Evolutionary conservation across 2,113 vertebrate genomes (phyloP).

Genomic region (Protomyctophum bolini): DNA sequence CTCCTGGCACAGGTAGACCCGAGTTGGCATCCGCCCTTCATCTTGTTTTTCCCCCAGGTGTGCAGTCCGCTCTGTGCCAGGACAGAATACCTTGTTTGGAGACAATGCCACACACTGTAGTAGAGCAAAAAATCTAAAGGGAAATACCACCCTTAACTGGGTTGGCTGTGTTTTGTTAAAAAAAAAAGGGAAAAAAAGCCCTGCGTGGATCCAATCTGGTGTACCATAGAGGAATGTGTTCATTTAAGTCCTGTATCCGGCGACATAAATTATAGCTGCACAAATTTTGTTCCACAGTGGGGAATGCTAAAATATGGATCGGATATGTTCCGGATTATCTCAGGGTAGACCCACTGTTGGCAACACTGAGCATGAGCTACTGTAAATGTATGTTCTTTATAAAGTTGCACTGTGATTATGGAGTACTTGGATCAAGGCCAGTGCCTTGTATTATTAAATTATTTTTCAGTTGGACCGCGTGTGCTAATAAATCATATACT

Average conservation of each 20-base stretch:
- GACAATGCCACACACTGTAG: conserved; percentile 39
- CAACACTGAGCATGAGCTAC: conserved; percentile 29
- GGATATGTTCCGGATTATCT: conserved; percentile 47
- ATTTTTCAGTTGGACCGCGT: conserved; percentile 26
- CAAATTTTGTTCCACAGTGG: conserved; percentile 26
- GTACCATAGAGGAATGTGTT: conserved; percentile 33
- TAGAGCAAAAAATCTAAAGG: conserved; percentile 15
- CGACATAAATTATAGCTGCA: conserved; percentile 49
- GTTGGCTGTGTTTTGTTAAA: neutral
- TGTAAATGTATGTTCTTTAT: conserved; percentile 17
- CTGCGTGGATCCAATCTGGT: conserved; percentile 21
- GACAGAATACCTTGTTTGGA: conserved; percentile 61
- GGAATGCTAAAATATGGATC: conserved; percentile 33
- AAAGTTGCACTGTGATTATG: conserved; percentile 20
- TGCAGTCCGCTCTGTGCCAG: conserved; percentile 42
- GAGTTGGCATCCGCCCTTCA: conserved; percentile 43
- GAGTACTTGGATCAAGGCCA: conserved; percentile 18
- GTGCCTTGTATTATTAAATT: conserved; percentile 12
- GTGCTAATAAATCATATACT: conserved; percentile 34
- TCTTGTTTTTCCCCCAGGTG: conserved; percentile 53
- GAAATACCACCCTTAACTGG: conserved; percentile 1
- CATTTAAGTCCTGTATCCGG: conserved; percentile 33
- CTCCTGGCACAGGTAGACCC: conserved; percentile 41
- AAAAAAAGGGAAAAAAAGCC: neutral
- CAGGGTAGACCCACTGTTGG: conserved; percentile 24